Percentiles rank a stretch among this genome's conserved stretches.
Evolutionary conservation across 2,888 invertebrate species (phyloP).

Genomic region (Dyspetes luteomarginatus): DNA sequence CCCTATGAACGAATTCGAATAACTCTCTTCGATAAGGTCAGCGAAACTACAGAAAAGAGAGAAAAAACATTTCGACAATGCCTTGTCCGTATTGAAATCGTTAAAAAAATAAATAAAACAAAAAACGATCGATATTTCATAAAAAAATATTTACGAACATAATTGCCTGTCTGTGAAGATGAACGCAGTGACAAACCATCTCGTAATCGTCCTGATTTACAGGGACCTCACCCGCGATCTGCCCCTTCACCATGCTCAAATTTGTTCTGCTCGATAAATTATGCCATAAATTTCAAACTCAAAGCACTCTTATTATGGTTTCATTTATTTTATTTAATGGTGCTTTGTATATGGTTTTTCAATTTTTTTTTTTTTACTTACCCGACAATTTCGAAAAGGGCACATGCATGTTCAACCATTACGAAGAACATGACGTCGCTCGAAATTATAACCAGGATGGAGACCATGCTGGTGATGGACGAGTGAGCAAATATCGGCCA

Average conservation of each 20-base stretch:
- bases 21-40: not conserved
- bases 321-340: too few species aligned
- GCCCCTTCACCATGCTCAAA: not conserved
- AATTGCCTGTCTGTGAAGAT: conserved; percentile 31
- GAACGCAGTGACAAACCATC: conserved; percentile 15
- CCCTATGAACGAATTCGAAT: not conserved
- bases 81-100: not conserved
- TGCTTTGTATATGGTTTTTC: too few species aligned
- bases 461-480: not conserved
- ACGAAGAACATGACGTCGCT: conserved; percentile 8
- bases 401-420: conserved; percentile 17
- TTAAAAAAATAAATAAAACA: not conserved
- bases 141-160: conserved; percentile 6
- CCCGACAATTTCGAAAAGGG: conserved; percentile 13
- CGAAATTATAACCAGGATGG: not conserved
- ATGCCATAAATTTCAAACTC: not conserved
- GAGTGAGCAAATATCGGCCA: conserved; percentile 7
- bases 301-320: not conserved
- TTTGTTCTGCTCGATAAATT: not conserved
- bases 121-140: not conserved
- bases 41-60: not conserved
- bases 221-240: not conserved
- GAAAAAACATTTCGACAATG: not conserved
- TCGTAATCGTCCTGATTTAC: not conserved
- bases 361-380: not conserved